Evolutionary conservation across 2,113 vertebrate genomes (phyloP).

Genomic region (Chloebia gouldiae): DNA sequence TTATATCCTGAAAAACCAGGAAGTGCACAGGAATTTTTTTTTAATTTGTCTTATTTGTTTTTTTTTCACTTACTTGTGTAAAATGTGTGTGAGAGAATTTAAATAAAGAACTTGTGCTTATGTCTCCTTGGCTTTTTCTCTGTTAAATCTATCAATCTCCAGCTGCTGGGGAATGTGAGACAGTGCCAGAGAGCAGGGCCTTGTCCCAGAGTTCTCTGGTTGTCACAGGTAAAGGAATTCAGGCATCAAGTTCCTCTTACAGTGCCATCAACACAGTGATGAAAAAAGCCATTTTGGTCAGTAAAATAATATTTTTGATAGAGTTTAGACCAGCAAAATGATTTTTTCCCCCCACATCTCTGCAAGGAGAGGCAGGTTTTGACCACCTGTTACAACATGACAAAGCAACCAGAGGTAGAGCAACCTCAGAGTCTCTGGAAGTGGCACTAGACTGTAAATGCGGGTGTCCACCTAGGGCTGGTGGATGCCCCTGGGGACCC

Average conservation of each 20-base stretch:
- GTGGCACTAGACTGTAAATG: not conserved
- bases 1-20: not conserved
- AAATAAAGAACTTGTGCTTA: not conserved
- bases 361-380: not conserved
- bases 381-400: too few species aligned
- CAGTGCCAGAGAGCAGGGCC: not conserved
- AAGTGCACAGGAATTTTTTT: not conserved
- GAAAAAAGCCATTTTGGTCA: not conserved
- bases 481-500: not conserved
- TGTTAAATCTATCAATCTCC: not conserved
- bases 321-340: not conserved
- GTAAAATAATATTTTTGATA: not conserved
- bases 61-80: not conserved
- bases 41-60: too few species aligned
- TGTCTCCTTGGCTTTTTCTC: not conserved
- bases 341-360: not conserved
- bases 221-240: not conserved
- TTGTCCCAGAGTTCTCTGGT: not conserved
- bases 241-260: not conserved
- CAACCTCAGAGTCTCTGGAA: not conserved
- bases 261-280: too few species aligned
- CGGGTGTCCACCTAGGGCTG: too few species aligned
- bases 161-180: not conserved
- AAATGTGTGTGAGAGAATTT: not conserved
- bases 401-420: not conserved